Evolutionary conservation across 23 tunicate genomes (phyloP), one percentile per base, ranked within the genome.

Genomic region (Phallusia fumigata): DNA sequence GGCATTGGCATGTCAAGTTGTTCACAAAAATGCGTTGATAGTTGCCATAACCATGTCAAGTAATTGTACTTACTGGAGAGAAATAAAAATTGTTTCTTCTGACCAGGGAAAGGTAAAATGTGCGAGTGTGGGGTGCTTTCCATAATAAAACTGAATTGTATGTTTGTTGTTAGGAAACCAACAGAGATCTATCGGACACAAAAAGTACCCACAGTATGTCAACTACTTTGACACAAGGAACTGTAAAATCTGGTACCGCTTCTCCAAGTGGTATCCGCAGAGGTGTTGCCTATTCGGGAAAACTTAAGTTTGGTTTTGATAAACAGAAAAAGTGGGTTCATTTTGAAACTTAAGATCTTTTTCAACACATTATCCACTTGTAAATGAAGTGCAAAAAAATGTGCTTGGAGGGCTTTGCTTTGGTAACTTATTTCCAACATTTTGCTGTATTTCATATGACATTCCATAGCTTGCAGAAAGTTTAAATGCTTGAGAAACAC

Each of bases 11-110:
- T 93, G 97, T 64, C 97, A 93, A 84, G 87, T 93, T 19, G 75
- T 86, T 30, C 92, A 88, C 53, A 93, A 88, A 75, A 93, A 93
- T 82, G 80, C 87, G 10, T 72, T 93, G 10, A 73, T 58, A 18
- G 87, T 85, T 10, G 97, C 97, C 0, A 80, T 93, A 31, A 84
- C 88, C 5, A 80, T 65, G 69, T 80, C 88, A 0, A 80, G 44
- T 33, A 83, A 90, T 31, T 92, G 97, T 53, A 76, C 90, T 26
- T 81, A 53, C 21, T 92, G 97, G 97, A 87, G 84, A 53, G 97
- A 83, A 35, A 52, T 76, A n/a, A 84, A 87, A 49, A 26, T 82
- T 11, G 12, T 86, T 72, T 58, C 83, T 19, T 18, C n/a, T 24
- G 84, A 65, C 51, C 24, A 45, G 19, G 80, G 77, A 22, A 74